Conservation (phyloP, 2,113 vertebrate genomes). For the Emydura subglobosa region DNA sequence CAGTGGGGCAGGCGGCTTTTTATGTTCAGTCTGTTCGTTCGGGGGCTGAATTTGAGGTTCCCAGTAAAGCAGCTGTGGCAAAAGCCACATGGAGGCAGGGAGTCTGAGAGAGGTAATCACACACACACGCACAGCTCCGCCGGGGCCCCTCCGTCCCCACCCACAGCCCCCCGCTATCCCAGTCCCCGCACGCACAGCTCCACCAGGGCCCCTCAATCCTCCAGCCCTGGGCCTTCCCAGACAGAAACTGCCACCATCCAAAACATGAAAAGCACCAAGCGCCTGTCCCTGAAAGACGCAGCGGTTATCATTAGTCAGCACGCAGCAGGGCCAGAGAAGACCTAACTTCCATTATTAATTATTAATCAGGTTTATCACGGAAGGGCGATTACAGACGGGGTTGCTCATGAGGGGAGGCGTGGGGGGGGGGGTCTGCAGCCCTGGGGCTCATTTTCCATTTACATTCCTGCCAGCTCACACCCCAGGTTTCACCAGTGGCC, state of each 20-base stretch:
- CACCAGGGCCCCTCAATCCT: background rate
- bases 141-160: background rate
- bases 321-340: background rate
- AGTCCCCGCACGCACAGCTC: background rate
- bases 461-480: too few relatives aligned
- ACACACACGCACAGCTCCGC: background rate
- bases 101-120: background rate
- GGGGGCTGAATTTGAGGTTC: background rate
- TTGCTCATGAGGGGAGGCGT: too few relatives aligned
- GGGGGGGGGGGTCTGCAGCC: too few relatives aligned
- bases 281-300: background rate
- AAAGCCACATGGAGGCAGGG: background rate
- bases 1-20: background rate
- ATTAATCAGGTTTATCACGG: background rate
- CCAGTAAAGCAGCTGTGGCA: conserved; percentile 3
- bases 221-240: background rate
- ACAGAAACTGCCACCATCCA: background rate
- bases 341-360: background rate
- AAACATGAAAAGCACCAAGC: background rate
- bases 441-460: too few relatives aligned
- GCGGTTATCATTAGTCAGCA: background rate
- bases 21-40: background rate
- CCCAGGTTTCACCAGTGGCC: too few relatives aligned
- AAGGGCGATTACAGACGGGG: background rate
- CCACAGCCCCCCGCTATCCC: background rate